These are phyloP conservation scores for Anneissia japonica DNA, from an alignment of 35 echinoderm and acorn worm species.

Conservation along the genomic window DNA sequence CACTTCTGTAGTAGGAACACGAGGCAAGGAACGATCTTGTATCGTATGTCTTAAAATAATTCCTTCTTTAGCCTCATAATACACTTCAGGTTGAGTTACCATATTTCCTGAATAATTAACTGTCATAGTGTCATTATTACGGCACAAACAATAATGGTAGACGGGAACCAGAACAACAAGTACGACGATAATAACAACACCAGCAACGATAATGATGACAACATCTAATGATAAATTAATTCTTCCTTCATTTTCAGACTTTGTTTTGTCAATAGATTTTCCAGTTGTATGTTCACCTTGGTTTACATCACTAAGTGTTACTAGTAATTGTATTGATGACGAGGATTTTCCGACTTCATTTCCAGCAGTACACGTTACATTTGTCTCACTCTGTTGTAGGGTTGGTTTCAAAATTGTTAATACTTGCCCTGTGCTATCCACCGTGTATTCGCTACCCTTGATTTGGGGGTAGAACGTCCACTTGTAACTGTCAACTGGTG, in stretches of 20 bases:
- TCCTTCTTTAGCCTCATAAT: not conserved
- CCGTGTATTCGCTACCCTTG: not conserved
- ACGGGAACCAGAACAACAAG: not conserved
- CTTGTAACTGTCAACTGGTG: not conserved
- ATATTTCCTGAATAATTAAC: not conserved
- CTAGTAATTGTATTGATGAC: not conserved
- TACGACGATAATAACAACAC: not conserved
- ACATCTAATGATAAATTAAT: not conserved
- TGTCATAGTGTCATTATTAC: not conserved
- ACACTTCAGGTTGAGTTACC: not conserved
- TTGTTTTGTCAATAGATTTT: not conserved
- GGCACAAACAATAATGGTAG: not conserved
- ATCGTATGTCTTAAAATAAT: not conserved
- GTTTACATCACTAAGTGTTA: not conserved
- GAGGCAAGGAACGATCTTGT: not conserved
- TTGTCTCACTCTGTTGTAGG: not conserved
- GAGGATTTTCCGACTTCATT: not conserved
- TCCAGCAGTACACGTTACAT: not conserved
- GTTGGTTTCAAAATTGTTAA: not conserved
- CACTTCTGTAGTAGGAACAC: not conserved
- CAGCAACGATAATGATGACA: not conserved
- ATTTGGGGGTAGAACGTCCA: not conserved
- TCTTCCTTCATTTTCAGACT: not conserved
- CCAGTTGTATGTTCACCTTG: not conserved
- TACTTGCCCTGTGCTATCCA: not conserved